Evolutionary conservation across 2,888 invertebrate genomes (phyloP).

Genomic region (Ophion ventricosus): DNA sequence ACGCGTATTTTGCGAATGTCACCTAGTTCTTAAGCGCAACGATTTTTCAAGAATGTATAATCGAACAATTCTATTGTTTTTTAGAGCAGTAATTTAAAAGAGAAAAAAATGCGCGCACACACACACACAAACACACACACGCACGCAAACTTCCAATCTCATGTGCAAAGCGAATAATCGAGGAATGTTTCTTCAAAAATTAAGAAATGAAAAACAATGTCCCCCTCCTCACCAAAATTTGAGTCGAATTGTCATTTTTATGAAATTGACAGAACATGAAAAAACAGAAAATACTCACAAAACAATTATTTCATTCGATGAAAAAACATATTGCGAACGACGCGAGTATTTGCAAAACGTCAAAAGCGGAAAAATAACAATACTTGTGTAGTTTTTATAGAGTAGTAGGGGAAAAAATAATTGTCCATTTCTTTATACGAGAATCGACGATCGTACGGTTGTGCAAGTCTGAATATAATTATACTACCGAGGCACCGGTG

Average conservation of each 20-base stretch:
- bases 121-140: too few species aligned
- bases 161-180: background rate
- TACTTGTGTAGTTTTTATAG: background rate
- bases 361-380: background rate
- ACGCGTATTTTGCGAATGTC: conserved; percentile 61
- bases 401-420: conserved; percentile 41
- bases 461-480: conserved; percentile 81
- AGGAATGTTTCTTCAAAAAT: background rate
- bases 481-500: conserved; percentile 68
- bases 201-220: background rate
- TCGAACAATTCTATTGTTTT: conserved; percentile 39
- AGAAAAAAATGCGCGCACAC: conserved; percentile 5
- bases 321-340: background rate
- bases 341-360: background rate
- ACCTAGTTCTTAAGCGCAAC: conserved; percentile 35
- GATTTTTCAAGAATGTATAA: conserved; percentile 32
- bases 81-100: conserved; percentile 16
- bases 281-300: background rate
- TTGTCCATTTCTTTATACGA: conserved; percentile 73
- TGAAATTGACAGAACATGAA: background rate
- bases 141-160: background rate
- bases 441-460: conserved; percentile 78
- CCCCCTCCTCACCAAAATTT: background rate
- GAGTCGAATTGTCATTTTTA: background rate
- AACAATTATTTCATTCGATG: background rate